Conservation (phyloP, 2,888 invertebrate genomes). For the Halocaridina rubra region DNA sequence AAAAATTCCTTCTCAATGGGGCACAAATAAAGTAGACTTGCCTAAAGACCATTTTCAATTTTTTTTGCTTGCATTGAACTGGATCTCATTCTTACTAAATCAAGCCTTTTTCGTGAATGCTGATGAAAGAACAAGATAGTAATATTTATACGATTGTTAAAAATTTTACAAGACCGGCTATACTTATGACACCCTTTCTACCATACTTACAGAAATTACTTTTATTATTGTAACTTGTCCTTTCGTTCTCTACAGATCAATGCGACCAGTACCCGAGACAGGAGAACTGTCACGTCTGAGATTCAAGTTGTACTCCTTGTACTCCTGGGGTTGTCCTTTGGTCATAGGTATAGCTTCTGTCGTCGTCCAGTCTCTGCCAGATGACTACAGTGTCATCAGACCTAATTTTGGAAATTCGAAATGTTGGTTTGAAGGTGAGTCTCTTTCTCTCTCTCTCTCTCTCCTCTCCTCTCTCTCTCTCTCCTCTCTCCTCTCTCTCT, state of each 20-base stretch:
- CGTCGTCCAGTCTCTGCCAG: constrained; percentile 26
- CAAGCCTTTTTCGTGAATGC: too few species aligned
- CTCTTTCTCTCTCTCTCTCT: neutral
- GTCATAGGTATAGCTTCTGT: constrained; percentile 24
- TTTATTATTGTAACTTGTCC: neutral
- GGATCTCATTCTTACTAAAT: too few species aligned
- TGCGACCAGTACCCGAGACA: constrained; percentile 44
- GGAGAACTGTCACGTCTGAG: constrained; percentile 26
- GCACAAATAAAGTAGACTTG: too few species aligned
- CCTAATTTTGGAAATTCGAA: constrained; percentile 21
- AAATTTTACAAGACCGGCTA: too few species aligned
- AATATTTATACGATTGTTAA: too few species aligned
- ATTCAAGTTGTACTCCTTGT: constrained; percentile 48
- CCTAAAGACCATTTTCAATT: too few species aligned
- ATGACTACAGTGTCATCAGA: constrained; percentile 18
- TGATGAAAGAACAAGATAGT: too few species aligned
- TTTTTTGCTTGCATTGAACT: too few species aligned
- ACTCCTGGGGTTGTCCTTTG: constrained; percentile 43
- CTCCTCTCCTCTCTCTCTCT: neutral
- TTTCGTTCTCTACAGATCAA: constrained; percentile 11
- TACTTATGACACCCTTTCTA: too few species aligned
- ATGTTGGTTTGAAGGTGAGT: constrained; percentile 44
- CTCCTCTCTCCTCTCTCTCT: neutral
- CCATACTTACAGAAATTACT: too few species aligned
- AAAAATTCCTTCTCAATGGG: too few species aligned